Evolutionary conservation across 2,888 invertebrate species (phyloP).

Genomic region (Phlogophora meticulosa): DNA sequence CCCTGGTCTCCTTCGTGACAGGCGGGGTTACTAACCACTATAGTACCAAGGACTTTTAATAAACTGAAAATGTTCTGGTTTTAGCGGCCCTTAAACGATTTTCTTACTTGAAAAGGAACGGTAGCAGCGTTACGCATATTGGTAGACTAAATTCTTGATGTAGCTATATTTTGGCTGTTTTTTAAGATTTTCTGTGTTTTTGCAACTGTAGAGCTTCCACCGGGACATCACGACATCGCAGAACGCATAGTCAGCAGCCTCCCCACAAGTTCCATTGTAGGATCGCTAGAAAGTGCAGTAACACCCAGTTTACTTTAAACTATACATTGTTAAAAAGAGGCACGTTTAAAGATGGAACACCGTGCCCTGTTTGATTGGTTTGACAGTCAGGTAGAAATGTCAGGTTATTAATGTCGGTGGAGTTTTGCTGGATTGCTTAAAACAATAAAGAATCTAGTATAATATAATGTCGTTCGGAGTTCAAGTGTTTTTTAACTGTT

Average conservation of each 20-base stretch:
- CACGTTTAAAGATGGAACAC: conserved; percentile 3
- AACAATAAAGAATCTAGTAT: no score
- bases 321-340: neutral
- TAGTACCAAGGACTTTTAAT: conserved; percentile 72
- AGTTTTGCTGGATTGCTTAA: no score
- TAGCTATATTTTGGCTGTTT: neutral
- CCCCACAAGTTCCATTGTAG: conserved; percentile 9
- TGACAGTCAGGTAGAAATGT: neutral
- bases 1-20: conserved; percentile 89
- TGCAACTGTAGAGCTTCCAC: conserved; percentile 9
- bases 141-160: no score
- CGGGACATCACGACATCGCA: neutral
- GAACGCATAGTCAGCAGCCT: conserved; percentile 3
- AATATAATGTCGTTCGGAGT: no score
- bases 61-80: neutral
- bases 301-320: conserved; percentile 1
- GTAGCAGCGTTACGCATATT: neutral
- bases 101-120: neutral
- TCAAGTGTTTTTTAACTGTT: no score
- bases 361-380: neutral
- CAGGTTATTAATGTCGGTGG: no score
- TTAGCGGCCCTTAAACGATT: neutral
- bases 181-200: neutral
- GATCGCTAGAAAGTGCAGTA: conserved; percentile 21
- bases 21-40: conserved; percentile 91